phyloP scores from a whole-genome alignment of 2,797 vertebrate genomes.

The Dallia pectoralis region DNA sequence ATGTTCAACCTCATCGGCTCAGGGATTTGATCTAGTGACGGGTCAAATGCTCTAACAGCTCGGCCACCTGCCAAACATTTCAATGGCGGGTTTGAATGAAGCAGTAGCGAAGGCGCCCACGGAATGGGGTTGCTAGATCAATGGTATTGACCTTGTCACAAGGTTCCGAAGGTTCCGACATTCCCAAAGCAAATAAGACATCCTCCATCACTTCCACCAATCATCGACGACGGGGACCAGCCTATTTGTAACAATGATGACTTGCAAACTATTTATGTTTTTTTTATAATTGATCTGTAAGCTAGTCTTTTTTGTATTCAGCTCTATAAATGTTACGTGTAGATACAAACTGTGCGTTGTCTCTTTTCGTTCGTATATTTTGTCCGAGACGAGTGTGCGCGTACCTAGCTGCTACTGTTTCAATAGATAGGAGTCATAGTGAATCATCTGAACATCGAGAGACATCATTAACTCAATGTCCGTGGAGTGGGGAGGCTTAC shows the following conservation, averaged over 20 bases:
- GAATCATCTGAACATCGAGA: background rate
- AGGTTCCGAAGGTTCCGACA: conserved; percentile 12
- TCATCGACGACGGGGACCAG: conserved; percentile 57
- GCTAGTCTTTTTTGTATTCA: conserved; percentile 67
- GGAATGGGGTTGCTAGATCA: background rate
- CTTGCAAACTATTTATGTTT: conserved; percentile 71
- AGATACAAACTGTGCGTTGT: conserved; percentile 37
- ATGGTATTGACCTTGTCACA: background rate
- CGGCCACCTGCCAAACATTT: too few relatives aligned
- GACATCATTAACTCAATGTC: background rate
- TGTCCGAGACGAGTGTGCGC: conserved; percentile 9
- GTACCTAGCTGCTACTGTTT: background rate
- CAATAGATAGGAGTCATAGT: background rate
- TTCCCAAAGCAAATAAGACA: conserved; percentile 53
- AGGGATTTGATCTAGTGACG: too few relatives aligned
- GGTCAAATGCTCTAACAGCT: too few relatives aligned
- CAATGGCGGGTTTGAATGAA: too few relatives aligned
- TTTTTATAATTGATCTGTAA: conserved; percentile 69
- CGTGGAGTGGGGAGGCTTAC: background rate
- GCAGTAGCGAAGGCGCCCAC: background rate
- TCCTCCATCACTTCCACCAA: background rate
- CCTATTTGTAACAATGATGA: conserved; percentile 64
- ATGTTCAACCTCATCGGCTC: too few relatives aligned
- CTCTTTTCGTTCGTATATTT: background rate
- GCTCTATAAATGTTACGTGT: conserved; percentile 72